Evolutionary conservation across 2,888 invertebrate genomes (phyloP).

Genomic region (Amorpha juglandis): DNA sequence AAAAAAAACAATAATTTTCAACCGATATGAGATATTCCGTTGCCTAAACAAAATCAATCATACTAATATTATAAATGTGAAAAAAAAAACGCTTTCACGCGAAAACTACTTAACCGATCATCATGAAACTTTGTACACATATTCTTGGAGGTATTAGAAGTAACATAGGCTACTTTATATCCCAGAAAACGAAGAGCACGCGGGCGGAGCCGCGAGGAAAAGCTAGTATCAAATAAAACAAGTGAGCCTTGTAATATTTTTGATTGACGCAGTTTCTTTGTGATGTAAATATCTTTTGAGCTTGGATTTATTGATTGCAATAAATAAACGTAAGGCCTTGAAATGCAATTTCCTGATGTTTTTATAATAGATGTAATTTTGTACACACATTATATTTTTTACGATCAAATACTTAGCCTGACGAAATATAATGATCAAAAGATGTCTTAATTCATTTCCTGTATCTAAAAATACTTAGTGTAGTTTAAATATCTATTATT

Average conservation of each 20-base stretch:
- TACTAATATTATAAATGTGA: too few species aligned
- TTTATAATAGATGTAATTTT: background rate
- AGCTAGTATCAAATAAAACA: background rate
- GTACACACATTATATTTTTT: background rate
- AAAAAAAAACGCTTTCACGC: too few species aligned
- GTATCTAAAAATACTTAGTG: too few species aligned
- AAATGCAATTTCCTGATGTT: slow-evolving; percentile 5
- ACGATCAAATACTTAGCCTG: background rate
- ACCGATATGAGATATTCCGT: background rate
- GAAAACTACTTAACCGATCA: too few species aligned
- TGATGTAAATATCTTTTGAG: background rate
- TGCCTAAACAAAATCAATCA: background rate
- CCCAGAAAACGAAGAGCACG: too few species aligned
- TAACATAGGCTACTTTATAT: too few species aligned
- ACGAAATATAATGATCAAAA: background rate
- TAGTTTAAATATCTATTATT: too few species aligned
- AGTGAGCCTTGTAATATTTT: background rate
- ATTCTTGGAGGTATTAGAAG: too few species aligned
- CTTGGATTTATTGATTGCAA: slow-evolving; percentile 1
- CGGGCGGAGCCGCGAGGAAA: too few species aligned
- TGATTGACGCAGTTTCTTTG: background rate
- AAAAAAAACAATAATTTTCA: too few species aligned
- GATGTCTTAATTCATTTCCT: too few species aligned
- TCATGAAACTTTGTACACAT: too few species aligned
- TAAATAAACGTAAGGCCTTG: slow-evolving; percentile 21